Base-by-base conservation (phyloP, 2,113 vertebrate genomes). In the Microtus richardsoni region DNA sequence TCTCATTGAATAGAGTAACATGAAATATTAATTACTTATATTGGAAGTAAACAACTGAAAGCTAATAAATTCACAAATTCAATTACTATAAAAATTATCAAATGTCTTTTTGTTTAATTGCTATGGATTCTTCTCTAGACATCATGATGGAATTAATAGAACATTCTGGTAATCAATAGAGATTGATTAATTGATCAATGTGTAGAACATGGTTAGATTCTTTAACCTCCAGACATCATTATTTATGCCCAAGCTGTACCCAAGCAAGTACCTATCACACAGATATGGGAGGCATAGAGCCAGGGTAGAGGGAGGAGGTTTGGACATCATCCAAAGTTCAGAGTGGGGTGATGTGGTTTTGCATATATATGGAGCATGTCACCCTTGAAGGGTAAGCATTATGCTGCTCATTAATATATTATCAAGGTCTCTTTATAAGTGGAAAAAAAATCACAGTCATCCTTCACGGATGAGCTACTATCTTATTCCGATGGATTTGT, bases 61-160 rank as follows among this genome's bases (percentile, higher is more conserved):
- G 94, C 89, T 91, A 97, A 97, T 97, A 98, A 94, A 98, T 98
- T 96, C 95, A 96, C 95, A 97, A 97, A 98, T 96, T 95, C 96
- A 98, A 98, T 98, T 97, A 97, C 85, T 74, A 84, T 16, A 3
- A 96, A 98, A 96, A 98, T 95, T 95, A 96, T 96, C 97, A 87
- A 95, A 92, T 96, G 95, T 96, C 96, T 98, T 98, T 97, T 96
- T 97, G 77, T 97, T 97, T 98, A 98, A 98, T 98, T 98, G 98
- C 97, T 96, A 97, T 92, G 90, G 98, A 97, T 98, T 97, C 95
- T 92, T 97, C 97, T 97, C 97, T 97, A 95, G 97, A 96, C 96
- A 97, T 97, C 96, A 96, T 95, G 90, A 94, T 93, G 89, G 96
- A 98, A 98, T 98, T 97, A 98, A 98, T 80, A 97, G 97, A 95